A percentile compares a stretch with the other conserved stretches of the same genome.
phyloP scores from a whole-genome alignment of 2,113 vertebrate genomes.

The Scortum barcoo region DNA sequence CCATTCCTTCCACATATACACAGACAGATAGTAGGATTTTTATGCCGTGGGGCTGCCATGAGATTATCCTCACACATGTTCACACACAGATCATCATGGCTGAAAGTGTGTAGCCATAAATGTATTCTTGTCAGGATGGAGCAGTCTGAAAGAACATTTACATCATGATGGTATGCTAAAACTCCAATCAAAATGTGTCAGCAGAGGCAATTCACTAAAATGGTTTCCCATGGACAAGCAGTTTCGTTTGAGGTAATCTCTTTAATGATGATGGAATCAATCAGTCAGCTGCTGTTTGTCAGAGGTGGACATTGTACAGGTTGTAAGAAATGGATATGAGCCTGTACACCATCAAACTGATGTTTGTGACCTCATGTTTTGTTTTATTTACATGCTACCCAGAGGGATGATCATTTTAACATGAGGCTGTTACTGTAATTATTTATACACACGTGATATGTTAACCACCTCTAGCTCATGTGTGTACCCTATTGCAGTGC shows the following conservation, averaged over 20 bases:
- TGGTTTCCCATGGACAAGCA: background rate
- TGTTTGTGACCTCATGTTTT: background rate
- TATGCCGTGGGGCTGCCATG: background rate
- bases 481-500: background rate
- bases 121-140: background rate
- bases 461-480: background rate
- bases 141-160: background rate
- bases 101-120: background rate
- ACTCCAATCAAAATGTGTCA: constrained; percentile 11
- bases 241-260: background rate
- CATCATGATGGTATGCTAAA: background rate
- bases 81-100: background rate
- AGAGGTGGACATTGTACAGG: background rate
- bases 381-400: constrained; percentile 6
- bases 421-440: background rate
- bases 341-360: background rate
- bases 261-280: background rate
- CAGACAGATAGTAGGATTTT: background rate
- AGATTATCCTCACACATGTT: constrained; percentile 25
- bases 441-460: background rate
- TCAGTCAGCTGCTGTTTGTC: background rate
- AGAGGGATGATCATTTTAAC: background rate
- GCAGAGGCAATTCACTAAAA: background rate
- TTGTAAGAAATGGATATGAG: background rate
- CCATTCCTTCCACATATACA: background rate